Base-by-base conservation (phyloP, 2,888 invertebrate genomes). In the Drosophila rubida region DNA sequence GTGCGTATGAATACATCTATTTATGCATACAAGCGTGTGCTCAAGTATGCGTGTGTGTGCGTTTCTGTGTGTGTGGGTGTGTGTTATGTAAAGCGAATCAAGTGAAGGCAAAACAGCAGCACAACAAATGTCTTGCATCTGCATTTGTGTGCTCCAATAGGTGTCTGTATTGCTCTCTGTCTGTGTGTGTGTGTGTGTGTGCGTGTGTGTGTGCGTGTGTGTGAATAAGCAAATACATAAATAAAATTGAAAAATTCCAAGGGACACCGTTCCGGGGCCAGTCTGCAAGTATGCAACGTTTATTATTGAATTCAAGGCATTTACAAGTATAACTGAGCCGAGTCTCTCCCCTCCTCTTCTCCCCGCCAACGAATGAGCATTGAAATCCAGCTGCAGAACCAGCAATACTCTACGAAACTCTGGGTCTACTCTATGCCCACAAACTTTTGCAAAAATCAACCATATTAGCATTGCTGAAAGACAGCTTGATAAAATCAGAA, bases 161-260 rank as follows among this genome's bases (percentile, higher is more conserved):
- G 27, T 27, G 4, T 9, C 27, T 27, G 2, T 19, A 1, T 19
- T 19, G 1, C 19, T 19, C 19, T 19, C 27, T 27, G 2, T 27
- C 9, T 27, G 9, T 16, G 19, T 35, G 30, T 39, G 16, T 25
- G n/a, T 16, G 5, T 48, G 35, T 44, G 16, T 16, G 8, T 30
- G n/a, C 13, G 42, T 35, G 25, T 44, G 16, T 42, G 30, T 23
- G 9, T 41, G 30, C 32, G 41, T 42, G 64, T 65, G 50, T 48
- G 70, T 71, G 67, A 75, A 64, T 54, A 60, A 50, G 45, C 46
- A 54, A 37, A 51, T 41, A 59, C 23, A 51, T 46, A 65, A 57
- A 65, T 71, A 64, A 87, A 80, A 87, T 80, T 76, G 80, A 82
- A 80, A 81, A 87, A 87, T 85, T 82, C 76, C 73, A 50, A 58